A percentile compares a stretch with the other conserved stretches of the same genome.
These are phyloP conservation scores for Prunella himalayana DNA, from an alignment of 2,113 vertebrate genomes.

Conservation along the genomic window DNA sequence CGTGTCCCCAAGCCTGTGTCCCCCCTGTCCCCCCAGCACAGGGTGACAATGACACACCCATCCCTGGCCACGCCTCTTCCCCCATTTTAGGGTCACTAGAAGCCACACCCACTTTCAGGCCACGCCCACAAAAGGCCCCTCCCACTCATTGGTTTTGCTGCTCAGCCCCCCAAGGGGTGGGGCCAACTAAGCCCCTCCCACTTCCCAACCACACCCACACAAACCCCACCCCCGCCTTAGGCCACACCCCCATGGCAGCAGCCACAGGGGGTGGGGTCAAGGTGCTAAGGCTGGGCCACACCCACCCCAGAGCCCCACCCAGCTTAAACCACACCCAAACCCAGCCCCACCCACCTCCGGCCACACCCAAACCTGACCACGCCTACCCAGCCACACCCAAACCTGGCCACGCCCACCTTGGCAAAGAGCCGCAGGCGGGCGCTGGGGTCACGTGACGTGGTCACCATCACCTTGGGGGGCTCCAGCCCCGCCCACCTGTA, in stretches of 20 bases:
- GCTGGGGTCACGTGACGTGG: neutral
- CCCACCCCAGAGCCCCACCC: neutral
- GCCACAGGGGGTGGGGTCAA: neutral
- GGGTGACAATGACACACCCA: neutral
- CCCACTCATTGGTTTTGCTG: neutral
- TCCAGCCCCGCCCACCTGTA: neutral
- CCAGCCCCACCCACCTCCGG: fast-evolving
- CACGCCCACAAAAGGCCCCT: fast-evolving
- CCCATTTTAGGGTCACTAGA: fast-evolving
- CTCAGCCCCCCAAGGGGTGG: neutral
- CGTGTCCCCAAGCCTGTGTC: no score
- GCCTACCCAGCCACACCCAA: no score
- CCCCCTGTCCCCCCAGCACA: neutral
- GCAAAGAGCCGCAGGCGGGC: neutral
- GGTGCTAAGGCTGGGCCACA: neutral
- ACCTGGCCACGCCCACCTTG: neutral
- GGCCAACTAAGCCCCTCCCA: neutral
- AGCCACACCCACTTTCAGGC: neutral
- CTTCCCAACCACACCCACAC: fast-evolving
- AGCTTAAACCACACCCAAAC: neutral
- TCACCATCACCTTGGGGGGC: neutral
- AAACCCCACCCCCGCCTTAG: neutral
- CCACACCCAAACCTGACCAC: neutral
- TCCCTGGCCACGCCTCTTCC: fast-evolving
- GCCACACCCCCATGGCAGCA: neutral